Conservation (phyloP, 2,888 invertebrate species). For the Meandrusa payeni region DNA sequence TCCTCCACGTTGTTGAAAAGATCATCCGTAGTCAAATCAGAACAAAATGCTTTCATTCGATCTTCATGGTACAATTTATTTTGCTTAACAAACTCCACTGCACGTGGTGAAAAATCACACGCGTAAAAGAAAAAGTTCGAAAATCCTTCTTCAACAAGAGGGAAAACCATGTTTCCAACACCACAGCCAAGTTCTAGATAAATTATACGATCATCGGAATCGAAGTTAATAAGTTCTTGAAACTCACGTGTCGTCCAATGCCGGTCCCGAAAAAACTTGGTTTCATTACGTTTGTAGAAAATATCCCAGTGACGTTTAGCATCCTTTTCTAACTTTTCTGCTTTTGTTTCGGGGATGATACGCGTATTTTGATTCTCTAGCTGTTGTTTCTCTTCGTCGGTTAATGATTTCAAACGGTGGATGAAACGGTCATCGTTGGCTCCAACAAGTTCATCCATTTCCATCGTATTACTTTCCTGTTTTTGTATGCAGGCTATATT, state of each 20-base stretch:
- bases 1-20: slow-evolving; percentile 78
- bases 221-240: slow-evolving; percentile 84
- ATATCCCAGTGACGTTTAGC: slow-evolving; percentile 96
- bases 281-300: slow-evolving; percentile 97
- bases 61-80: slow-evolving; percentile 83
- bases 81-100: slow-evolving; percentile 90
- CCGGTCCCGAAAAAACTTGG: slow-evolving; percentile 95
- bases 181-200: slow-evolving; percentile 96
- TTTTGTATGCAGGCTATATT: no score
- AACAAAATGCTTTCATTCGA: slow-evolving; percentile 89
- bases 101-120: slow-evolving; percentile 96
- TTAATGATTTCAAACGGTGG: slow-evolving; percentile 74
- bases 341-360: slow-evolving; percentile 84
- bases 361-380: slow-evolving; percentile 84
- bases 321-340: slow-evolving; percentile 88
- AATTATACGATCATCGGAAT: slow-evolving; percentile 77
- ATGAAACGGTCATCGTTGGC: slow-evolving; percentile 50
- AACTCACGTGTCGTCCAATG: slow-evolving; percentile 99
- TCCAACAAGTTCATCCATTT: slow-evolving; percentile 38
- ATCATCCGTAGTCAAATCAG: slow-evolving; percentile 88
- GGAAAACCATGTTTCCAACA: slow-evolving; percentile 97
- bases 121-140: slow-evolving; percentile 86
- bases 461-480: slow-evolving; percentile 46
- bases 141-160: slow-evolving; percentile 89
- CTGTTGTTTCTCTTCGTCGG: slow-evolving; percentile 81